These are phyloP conservation scores for Epinephelus moara DNA, from an alignment of 2,113 vertebrate genomes.

Conservation along the genomic window DNA sequence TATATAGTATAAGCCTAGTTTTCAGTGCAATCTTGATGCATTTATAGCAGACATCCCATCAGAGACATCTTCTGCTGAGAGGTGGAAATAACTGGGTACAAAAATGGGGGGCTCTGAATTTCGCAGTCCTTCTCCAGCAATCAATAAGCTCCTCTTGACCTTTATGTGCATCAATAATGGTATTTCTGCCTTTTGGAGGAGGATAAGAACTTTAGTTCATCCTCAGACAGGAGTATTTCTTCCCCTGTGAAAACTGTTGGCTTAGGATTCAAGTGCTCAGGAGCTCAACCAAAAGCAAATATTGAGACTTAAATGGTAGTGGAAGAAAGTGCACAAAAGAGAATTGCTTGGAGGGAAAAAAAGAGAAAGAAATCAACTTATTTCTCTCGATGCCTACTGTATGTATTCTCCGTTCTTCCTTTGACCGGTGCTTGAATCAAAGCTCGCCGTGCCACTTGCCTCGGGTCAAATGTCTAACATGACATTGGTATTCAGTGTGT, in stretches of 20 bases:
- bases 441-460: conserved; percentile 16
- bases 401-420: conserved; percentile 7
- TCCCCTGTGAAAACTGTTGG: conserved; percentile 61
- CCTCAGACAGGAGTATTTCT: conserved; percentile 58
- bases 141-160: conserved; percentile 78
- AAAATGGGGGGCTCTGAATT: conserved; percentile 56
- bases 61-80: conserved; percentile 31
- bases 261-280: conserved; percentile 52
- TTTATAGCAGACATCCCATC: conserved; percentile 37
- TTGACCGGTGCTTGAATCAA: conserved; percentile 29
- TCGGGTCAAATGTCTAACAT: conserved; percentile 48
- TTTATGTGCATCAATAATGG: conserved; percentile 76
- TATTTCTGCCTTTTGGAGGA: conserved; percentile 72
- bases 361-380: conserved; percentile 13
- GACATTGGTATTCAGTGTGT: conserved; percentile 62
- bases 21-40: conserved; percentile 17
- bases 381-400: neutral
- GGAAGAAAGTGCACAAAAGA: conserved; percentile 31
- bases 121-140: conserved; percentile 49
- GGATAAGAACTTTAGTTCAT: conserved; percentile 65
- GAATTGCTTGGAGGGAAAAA: conserved; percentile 1
- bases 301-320: conserved; percentile 47
- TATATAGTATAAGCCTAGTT: conserved; percentile 15
- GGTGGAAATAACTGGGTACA: conserved; percentile 26
- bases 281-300: conserved; percentile 61